These are phyloP conservation scores for Phalacrocorax carbo DNA, from an alignment of 2,113 vertebrate genomes.

Conservation along the genomic window DNA sequence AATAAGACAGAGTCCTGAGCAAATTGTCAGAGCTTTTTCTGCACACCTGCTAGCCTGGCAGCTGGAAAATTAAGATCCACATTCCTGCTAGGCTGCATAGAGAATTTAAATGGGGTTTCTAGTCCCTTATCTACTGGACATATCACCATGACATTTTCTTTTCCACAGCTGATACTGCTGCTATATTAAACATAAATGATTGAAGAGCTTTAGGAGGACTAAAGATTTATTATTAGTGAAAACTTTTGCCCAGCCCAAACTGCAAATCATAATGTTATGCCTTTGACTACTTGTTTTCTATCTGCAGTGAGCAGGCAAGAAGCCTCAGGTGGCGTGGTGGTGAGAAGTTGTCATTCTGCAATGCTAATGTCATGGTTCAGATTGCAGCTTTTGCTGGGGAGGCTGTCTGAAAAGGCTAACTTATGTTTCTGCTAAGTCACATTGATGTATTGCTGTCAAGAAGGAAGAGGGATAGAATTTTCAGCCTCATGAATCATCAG, in stretches of 20 bases:
- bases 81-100: not conserved
- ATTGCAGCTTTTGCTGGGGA: not conserved
- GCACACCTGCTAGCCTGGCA: not conserved
- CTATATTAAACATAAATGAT: not conserved
- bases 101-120: not conserved
- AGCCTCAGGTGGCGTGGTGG: not conserved
- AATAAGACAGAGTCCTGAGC: not conserved
- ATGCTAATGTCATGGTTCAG: not conserved
- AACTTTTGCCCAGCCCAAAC: not conserved
- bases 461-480: not conserved
- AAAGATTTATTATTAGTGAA: not conserved
- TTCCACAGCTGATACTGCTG: not conserved
- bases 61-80: not conserved
- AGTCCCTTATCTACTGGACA: not conserved
- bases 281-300: not conserved
- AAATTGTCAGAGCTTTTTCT: not conserved
- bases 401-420: not conserved
- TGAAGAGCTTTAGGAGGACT: not conserved
- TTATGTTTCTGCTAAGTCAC: not conserved
- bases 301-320: not conserved
- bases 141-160: not conserved
- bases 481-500: not conserved
- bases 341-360: not conserved
- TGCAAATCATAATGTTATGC: not conserved
- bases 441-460: not conserved